phyloP scores from a whole-genome alignment of 30 jellyfish, hydroid and myxozoan species.

The Hydra vulgaris region DNA sequence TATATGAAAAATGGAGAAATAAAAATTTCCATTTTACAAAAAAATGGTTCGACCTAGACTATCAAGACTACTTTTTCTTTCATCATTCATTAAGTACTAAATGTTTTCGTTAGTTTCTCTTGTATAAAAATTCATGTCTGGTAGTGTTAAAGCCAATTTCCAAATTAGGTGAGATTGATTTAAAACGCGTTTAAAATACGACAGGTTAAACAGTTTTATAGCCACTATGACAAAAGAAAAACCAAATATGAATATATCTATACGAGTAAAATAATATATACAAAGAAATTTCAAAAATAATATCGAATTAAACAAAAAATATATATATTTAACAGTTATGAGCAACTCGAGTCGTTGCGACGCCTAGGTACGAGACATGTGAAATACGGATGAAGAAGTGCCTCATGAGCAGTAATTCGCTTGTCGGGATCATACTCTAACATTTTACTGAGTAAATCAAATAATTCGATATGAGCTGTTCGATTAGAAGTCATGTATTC shows the following conservation, averaged over 20 bases:
- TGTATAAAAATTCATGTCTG: not conserved
- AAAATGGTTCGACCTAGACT: not conserved
- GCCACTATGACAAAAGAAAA: not conserved
- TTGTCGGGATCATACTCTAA: conserved; percentile 52
- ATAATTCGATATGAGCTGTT: conserved; percentile 33
- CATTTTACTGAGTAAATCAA: conserved; percentile 47
- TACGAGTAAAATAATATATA: not conserved
- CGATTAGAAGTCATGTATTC: conserved; percentile 42
- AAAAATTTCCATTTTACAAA: not conserved
- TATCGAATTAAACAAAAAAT: not conserved
- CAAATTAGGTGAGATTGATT: no score
- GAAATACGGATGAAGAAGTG: conserved; percentile 56
- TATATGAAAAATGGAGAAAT: not conserved
- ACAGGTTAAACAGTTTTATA: no score
- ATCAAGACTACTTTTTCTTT: not conserved
- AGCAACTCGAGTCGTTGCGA: not conserved
- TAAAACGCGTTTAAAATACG: no score
- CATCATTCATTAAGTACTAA: not conserved
- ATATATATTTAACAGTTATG: not conserved
- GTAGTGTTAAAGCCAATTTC: no score
- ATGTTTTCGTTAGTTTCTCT: not conserved
- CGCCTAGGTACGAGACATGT: not conserved
- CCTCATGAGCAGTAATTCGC: conserved; percentile 70
- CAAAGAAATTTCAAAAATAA: not conserved
- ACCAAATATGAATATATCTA: not conserved